A percentile compares a stretch with the other conserved stretches of the same genome.
Evolutionary conservation across 2,888 invertebrate genomes (phyloP).

Genomic region (Ferdinandea cuprea): DNA sequence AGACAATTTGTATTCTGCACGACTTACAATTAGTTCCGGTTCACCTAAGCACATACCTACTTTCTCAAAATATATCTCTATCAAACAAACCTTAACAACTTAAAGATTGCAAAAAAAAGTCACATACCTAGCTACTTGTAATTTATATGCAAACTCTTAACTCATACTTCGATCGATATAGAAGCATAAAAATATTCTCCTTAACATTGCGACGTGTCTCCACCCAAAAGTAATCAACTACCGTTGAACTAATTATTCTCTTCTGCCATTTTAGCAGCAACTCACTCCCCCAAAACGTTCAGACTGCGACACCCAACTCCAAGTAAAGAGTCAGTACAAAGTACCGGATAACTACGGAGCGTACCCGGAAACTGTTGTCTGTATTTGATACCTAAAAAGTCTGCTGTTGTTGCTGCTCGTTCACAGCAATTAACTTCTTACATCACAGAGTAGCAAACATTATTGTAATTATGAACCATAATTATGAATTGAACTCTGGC

Average conservation of each 20-base stretch:
- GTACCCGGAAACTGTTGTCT: slow-evolving; percentile 68
- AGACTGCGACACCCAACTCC: slow-evolving; percentile 38
- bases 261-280: slow-evolving; percentile 59
- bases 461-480: slow-evolving; percentile 69
- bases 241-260: slow-evolving; percentile 71
- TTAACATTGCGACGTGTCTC: neutral
- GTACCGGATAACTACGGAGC: slow-evolving; percentile 69
- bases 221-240: slow-evolving; percentile 45
- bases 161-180: slow-evolving; percentile 40
- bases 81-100: slow-evolving; percentile 17
- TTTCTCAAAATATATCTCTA: neutral
- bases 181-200: neutral
- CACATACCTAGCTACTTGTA: slow-evolving; percentile 4
- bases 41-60: neutral
- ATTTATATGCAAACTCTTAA: slow-evolving; percentile 44
- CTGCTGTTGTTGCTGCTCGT: slow-evolving; percentile 46
- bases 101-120: slow-evolving; percentile 21
- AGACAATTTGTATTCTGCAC: too few relatives aligned
- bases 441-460: slow-evolving; percentile 70
- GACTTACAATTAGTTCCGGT: slow-evolving; percentile 23
- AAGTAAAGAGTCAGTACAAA: slow-evolving; percentile 25
- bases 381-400: neutral
- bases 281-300: slow-evolving; percentile 45
- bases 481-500: slow-evolving; percentile 71
- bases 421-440: slow-evolving; percentile 74